These are phyloP conservation scores for Anolis apletophallus DNA, from an alignment of 2,797 vertebrate species.

Conservation along the genomic window DNA sequence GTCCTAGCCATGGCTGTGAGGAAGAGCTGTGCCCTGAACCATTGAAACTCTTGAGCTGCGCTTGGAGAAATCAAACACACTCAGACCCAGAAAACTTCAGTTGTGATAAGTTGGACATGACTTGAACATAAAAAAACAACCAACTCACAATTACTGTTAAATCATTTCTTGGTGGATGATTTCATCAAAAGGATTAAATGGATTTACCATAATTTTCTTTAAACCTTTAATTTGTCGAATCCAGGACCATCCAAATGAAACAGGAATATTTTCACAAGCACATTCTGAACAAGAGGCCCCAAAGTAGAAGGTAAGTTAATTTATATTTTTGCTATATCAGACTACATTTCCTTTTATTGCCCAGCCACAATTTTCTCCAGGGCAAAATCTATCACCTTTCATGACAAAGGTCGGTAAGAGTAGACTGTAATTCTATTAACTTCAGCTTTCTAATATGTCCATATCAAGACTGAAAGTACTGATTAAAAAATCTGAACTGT, in stretches of 20 bases:
- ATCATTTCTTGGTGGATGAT: neutral
- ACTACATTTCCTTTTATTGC: neutral
- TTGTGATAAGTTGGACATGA: too few species aligned
- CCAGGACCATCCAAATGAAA: neutral
- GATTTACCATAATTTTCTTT: neutral
- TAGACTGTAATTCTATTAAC: conserved; percentile 4
- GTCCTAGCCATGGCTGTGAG: too few species aligned
- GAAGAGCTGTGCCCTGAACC: too few species aligned
- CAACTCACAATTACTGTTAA: too few species aligned
- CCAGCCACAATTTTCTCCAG: neutral
- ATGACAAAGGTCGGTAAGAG: conserved; percentile 7
- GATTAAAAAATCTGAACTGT: conserved; percentile 48
- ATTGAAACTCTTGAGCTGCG: too few species aligned
- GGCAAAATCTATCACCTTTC: conserved; percentile 4
- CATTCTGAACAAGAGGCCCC: neutral
- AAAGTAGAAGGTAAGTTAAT: neutral
- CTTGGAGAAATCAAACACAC: too few species aligned
- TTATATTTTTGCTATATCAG: conserved; percentile 21
- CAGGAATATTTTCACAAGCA: neutral
- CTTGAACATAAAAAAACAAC: too few species aligned
- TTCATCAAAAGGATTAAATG: neutral
- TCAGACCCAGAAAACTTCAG: too few species aligned
- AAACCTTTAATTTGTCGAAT: neutral
- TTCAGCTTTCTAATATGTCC: conserved; percentile 27
- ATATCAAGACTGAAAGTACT: conserved; percentile 29